phyloP scores from a whole-genome alignment of 2,113 vertebrate genomes.

The Etheostoma cragini region DNA sequence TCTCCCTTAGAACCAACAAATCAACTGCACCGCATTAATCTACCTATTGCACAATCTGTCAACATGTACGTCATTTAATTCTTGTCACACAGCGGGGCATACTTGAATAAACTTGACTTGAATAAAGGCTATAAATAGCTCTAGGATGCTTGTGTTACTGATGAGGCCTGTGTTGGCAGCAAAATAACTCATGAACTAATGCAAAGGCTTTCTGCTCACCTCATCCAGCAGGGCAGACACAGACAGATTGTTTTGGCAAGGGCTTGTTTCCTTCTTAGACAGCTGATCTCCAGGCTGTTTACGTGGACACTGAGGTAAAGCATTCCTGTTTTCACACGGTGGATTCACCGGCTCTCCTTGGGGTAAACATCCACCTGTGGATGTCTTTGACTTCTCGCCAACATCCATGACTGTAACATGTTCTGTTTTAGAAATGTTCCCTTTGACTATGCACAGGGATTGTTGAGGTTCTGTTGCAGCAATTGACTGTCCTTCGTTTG shows the following conservation, averaged over 20 bases:
- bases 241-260: constrained; percentile 53
- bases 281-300: constrained; percentile 51
- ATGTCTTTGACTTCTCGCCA: constrained; percentile 43
- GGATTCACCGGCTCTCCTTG: constrained; percentile 2
- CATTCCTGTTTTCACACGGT: constrained; percentile 25
- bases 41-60: constrained; percentile 53
- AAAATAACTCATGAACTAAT: constrained; percentile 80
- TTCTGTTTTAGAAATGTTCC: constrained; percentile 11
- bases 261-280: constrained; percentile 64
- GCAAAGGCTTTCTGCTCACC: constrained; percentile 76
- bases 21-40: constrained; percentile 29
- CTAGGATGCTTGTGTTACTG: constrained; percentile 73
- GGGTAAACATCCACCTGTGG: constrained; percentile 20
- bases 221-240: constrained; percentile 62
- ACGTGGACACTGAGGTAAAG: constrained; percentile 24
- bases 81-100: constrained; percentile 68
- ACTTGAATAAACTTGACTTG: no score
- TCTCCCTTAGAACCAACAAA: constrained; percentile 10
- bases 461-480: constrained; percentile 33
- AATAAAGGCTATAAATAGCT: constrained; percentile 87
- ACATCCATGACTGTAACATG: constrained; percentile 28
- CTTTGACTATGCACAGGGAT: neutral
- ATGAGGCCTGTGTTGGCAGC: constrained; percentile 67
- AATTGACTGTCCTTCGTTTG: constrained; percentile 16
- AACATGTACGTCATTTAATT: constrained; percentile 70